A percentile compares a stretch with the other conserved stretches of the same genome.
Evolutionary conservation across 1,140 invertebrate genomes (phyloP).

Genomic region (Venustaconcha ellipsiformis): DNA sequence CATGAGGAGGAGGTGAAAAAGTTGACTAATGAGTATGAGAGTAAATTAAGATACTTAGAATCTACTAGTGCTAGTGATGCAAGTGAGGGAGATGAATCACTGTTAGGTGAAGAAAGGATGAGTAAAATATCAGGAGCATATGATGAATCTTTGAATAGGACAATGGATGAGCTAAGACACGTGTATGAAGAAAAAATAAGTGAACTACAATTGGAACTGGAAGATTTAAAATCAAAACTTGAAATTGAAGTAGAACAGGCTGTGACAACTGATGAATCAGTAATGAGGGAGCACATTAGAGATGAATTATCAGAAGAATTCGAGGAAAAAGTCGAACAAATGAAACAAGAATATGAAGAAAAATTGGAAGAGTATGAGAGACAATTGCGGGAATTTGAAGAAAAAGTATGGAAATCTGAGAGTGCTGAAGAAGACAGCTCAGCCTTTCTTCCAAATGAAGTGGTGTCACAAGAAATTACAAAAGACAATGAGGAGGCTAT

Average conservation of each 20-base stretch:
- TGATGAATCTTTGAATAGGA: constrained; percentile 14
- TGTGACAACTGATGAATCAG: constrained; percentile 13
- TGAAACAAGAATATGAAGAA: constrained; percentile 29
- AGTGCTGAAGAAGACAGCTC: too few species aligned
- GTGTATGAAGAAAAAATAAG: constrained; percentile 39
- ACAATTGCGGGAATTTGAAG: constrained; percentile 25
- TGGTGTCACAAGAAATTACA: too few species aligned
- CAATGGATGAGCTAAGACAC: constrained; percentile 17
- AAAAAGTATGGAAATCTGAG: not conserved
- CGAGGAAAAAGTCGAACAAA: constrained; percentile 27
- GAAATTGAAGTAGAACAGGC: constrained; percentile 10
- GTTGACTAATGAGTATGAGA: constrained; percentile 22
- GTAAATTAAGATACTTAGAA: not conserved
- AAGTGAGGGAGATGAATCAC: constrained; percentile 10
- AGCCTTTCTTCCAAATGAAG: too few species aligned
- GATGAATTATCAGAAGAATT: constrained; percentile 24
- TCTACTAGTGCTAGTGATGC: constrained; percentile 8
- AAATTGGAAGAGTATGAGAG: constrained; percentile 12
- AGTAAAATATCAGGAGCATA: constrained; percentile 22
- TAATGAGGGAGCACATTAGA: constrained; percentile 14
- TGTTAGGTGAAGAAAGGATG: constrained; percentile 17
- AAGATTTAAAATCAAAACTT: constrained; percentile 10
- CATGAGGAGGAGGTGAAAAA: constrained; percentile 28
- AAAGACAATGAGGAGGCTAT: too few species aligned
- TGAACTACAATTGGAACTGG: constrained; percentile 22